Percentiles rank a stretch among this genome's conserved stretches.
phyloP scores from a whole-genome alignment of 2,113 vertebrate species.

The Egretta garzetta region DNA sequence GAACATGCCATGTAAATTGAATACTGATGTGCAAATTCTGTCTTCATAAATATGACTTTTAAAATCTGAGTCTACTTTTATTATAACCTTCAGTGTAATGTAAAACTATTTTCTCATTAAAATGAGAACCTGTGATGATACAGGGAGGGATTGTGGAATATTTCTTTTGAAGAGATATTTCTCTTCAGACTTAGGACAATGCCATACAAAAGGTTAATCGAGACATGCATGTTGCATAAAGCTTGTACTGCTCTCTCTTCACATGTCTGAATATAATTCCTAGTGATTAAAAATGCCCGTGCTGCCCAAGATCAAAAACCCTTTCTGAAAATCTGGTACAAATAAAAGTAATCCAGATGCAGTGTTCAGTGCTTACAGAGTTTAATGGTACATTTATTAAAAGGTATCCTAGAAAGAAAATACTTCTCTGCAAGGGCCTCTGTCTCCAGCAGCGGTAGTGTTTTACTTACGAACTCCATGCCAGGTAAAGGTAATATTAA shows the following conservation, averaged over 20 bases:
- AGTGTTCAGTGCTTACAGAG: neutral
- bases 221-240: neutral
- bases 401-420: conserved; percentile 11
- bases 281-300: conserved; percentile 20
- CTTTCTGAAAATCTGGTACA: conserved; percentile 2
- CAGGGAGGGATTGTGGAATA: neutral
- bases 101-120: conserved; percentile 5
- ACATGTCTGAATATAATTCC: neutral
- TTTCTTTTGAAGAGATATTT: neutral
- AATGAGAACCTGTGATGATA: neutral
- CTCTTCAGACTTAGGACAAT: neutral
- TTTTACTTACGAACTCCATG: neutral
- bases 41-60: neutral
- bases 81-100: neutral
- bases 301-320: neutral
- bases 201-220: neutral
- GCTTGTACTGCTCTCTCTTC: neutral
- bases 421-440: neutral
- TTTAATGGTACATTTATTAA: neutral
- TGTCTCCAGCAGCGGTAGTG: neutral
- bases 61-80: neutral
- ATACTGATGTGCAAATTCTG: conserved; percentile 59
- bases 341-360: conserved; percentile 1
- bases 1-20: conserved; percentile 64
- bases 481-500: neutral